Conservation (phyloP, 1,140 invertebrate genomes). For the Pseudobourletiella spinata region DNA sequence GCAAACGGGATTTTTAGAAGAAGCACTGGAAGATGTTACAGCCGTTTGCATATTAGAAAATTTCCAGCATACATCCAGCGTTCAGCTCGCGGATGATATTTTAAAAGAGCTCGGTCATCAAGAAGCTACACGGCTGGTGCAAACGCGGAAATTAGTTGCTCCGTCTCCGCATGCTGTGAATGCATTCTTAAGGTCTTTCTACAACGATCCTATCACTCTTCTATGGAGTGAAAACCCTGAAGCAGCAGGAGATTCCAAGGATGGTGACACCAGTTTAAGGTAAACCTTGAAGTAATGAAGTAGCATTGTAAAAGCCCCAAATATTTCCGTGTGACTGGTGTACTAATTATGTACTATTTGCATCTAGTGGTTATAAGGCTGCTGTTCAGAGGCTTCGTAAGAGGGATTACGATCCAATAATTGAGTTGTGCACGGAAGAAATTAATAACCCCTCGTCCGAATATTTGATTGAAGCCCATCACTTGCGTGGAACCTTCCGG, state of each 20-base stretch:
- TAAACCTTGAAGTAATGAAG: conserved; percentile 10
- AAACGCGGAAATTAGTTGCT: conserved; percentile 57
- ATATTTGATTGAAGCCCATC: conserved; percentile 55
- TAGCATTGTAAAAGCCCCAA: not conserved
- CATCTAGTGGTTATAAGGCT: conserved; percentile 31
- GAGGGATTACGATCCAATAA: conserved; percentile 38
- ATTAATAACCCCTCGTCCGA: conserved; percentile 51
- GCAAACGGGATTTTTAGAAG: conserved; percentile 61
- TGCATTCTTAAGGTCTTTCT: conserved; percentile 45
- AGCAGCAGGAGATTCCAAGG: conserved; percentile 4
- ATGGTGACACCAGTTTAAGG: conserved; percentile 8
- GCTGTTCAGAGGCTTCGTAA: conserved; percentile 56
- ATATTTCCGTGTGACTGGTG: not conserved
- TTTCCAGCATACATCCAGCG: conserved; percentile 67
- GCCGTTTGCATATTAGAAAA: conserved; percentile 81
- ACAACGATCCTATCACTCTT: conserved; percentile 28
- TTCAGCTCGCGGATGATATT: conserved; percentile 74
- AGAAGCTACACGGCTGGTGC: conserved; percentile 61
- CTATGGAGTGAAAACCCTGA: conserved; percentile 17
- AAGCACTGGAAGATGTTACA: conserved; percentile 82
- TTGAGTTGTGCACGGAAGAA: conserved; percentile 64
- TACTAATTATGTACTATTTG: conserved; percentile 8
- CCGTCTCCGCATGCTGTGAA: conserved; percentile 76
- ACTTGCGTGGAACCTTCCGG: conserved; percentile 74
- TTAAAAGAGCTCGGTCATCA: conserved; percentile 64